Base-by-base conservation (phyloP, 2,113 vertebrate species). In the Saguinus imperator region DNA sequence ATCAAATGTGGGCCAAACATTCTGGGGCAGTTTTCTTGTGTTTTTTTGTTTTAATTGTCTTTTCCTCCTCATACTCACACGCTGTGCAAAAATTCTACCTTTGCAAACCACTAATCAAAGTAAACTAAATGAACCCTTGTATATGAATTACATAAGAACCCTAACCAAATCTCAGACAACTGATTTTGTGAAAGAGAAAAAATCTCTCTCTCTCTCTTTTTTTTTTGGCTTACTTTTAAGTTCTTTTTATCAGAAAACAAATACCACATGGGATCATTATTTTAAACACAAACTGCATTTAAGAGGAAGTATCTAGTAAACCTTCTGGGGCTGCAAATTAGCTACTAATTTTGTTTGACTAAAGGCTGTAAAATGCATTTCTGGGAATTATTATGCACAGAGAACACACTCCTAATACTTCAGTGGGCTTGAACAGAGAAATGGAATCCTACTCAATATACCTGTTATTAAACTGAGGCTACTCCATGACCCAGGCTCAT, bases 211-310 rank as follows among this genome's bases (percentile, higher is more conserved):
- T 52, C 52, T 32, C 55, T n/a, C 23, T 21, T 25, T 57, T 43
- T 43, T 70, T 37, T 37, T 17, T 64, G 25, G 35, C 50, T 93
- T 95, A 81, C 52, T 79, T 92, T 87, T 79, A 96, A 96, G 79
- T 87, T 95, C 40, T 57, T 92, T 92, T 93, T 93, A 85, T 94
- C 86, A 95, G 40, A 97, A 96, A 96, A 97, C 58, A 92, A 96
- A 92, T 85, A 76, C 68, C 29, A 75, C 89, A 85, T 37, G 92
- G 45, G 84, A 92, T 94, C 27, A 87, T 85, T 90, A 96, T 96
- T 96, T 96, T 85, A 93, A 97, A 84, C 72, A 93, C 70, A 92
- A 92, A 94, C 57, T 81, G 20, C 87, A 87, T 90, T 90, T 87
- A 92, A 83, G 61, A 97, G 76, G 52, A 77, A 72, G 64, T 82